Evolutionary conservation across 2,888 invertebrate genomes (phyloP).

Genomic region (Polyploca ridens): DNA sequence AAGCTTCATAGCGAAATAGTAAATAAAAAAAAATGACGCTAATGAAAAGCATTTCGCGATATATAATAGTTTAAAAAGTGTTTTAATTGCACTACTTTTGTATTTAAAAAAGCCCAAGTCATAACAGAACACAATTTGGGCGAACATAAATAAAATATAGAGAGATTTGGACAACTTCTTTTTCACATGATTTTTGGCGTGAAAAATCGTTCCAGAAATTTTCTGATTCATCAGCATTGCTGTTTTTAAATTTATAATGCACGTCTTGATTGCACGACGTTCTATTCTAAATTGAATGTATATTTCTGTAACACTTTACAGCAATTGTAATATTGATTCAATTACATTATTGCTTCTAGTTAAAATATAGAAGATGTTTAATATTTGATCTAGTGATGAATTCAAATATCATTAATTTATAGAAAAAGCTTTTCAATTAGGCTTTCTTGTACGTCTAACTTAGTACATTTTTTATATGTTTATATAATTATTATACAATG

Average conservation of each 20-base stretch:
- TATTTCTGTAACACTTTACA: no score
- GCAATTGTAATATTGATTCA: no score
- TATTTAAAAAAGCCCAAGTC: constrained; percentile 17
- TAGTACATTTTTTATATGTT: no score
- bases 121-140: constrained; percentile 10
- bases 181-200: not conserved
- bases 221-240: not conserved
- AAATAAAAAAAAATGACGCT: not conserved
- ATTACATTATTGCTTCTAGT: no score
- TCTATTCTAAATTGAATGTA: not conserved
- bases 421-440: no score
- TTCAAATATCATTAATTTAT: no score
- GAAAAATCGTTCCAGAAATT: not conserved
- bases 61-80: not conserved
- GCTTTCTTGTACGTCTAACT: no score
- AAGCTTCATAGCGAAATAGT: not conserved
- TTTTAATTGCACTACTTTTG: constrained; percentile 5
- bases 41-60: not conserved
- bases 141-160: constrained; percentile 11
- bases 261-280: not conserved
- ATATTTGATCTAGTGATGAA: no score
- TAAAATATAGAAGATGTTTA: no score
- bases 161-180: constrained; percentile 6
- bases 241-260: no score
- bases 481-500: no score